phyloP scores from a whole-genome alignment of 2,113 vertebrate species.

The Tetraodon nigroviridis region DNA sequence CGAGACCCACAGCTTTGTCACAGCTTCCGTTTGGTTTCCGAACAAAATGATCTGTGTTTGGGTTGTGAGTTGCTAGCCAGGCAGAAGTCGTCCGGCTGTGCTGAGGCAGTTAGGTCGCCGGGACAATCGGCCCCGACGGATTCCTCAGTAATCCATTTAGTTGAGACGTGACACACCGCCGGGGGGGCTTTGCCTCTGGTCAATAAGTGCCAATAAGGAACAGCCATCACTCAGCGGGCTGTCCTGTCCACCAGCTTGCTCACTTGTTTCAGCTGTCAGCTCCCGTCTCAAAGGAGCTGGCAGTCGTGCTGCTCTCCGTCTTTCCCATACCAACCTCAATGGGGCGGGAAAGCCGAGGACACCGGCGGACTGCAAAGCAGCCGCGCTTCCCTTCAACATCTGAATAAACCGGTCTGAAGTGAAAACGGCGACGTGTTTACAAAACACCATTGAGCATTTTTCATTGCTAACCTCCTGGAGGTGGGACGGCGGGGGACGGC shows the following conservation, averaged over 20 bases:
- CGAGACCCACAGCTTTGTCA: too few relatives aligned
- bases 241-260: conserved; percentile 66
- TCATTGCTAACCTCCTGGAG: conserved; percentile 48
- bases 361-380: conserved; percentile 56
- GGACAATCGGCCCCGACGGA: conserved; percentile 48
- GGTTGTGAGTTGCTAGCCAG: conserved; percentile 5
- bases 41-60: too few relatives aligned
- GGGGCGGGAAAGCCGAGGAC: conserved; percentile 54
- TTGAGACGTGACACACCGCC: conserved; percentile 56
- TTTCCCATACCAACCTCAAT: conserved; percentile 61
- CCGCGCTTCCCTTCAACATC: conserved; percentile 35
- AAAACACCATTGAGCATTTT: conserved; percentile 63
- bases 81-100: conserved; percentile 35
- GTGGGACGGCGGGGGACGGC: conserved; percentile 29
- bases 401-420: conserved; percentile 58
- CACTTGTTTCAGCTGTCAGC: conserved; percentile 68
- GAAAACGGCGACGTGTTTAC: conserved; percentile 58
- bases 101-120: conserved; percentile 35
- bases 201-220: conserved; percentile 66
- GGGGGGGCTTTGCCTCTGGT: conserved; percentile 65
- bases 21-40: too few relatives aligned
- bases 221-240: conserved; percentile 69
- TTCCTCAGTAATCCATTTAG: conserved; percentile 69
- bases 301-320: conserved; percentile 41
- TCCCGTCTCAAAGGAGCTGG: conserved; percentile 53